A percentile compares a stretch with the other conserved stretches of the same genome.
Conservation (phyloP, 2,113 vertebrate genomes). For the Peromyscus californicus region DNA sequence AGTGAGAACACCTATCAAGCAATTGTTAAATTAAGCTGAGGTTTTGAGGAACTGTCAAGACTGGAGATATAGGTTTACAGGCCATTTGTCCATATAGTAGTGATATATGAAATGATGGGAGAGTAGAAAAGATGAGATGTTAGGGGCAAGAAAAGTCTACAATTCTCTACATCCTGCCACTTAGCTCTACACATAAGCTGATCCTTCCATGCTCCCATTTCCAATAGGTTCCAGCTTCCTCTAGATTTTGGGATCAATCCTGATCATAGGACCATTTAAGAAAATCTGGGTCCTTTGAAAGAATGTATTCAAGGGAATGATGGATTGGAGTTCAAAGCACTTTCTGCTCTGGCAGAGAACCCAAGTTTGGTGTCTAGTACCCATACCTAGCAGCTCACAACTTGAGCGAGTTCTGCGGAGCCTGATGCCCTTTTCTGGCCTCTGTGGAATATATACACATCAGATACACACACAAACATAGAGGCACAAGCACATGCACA, state of each 20-base stretch:
- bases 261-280: conserved; percentile 5
- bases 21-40: background rate
- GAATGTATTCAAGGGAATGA: background rate
- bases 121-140: background rate
- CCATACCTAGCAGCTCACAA: background rate
- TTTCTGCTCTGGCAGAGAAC: background rate
- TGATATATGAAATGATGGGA: background rate
- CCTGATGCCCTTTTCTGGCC: background rate
- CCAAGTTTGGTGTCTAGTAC: background rate
- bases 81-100: background rate
- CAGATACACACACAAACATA: background rate
- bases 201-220: background rate
- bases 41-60: background rate
- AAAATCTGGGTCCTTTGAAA: background rate
- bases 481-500: background rate
- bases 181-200: background rate
- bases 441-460: background rate
- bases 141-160: background rate
- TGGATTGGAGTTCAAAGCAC: background rate
- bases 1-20: background rate
- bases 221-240: background rate
- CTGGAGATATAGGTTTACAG: background rate
- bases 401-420: background rate
- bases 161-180: background rate
- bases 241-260: background rate